A percentile compares a stretch with the other conserved stretches of the same genome.
These are phyloP conservation scores for Tanypteryx hageni DNA, from an alignment of 2,888 invertebrate genomes.

Conservation along the genomic window DNA sequence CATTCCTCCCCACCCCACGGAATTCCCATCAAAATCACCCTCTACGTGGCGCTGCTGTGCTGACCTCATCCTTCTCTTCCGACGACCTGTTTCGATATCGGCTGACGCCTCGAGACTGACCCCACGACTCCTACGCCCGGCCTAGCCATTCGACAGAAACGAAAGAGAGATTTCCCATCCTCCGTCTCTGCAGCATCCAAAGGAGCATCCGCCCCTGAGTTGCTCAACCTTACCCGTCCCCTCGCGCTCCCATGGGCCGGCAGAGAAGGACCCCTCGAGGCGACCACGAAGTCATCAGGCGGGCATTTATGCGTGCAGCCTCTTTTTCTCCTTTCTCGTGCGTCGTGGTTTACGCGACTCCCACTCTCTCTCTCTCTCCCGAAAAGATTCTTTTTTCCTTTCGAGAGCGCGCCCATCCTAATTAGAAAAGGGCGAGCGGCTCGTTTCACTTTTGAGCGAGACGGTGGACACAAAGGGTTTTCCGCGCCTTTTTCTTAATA, in stretches of 20 bases:
- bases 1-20: not conserved
- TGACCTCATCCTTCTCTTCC: conserved; percentile 48
- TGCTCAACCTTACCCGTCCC: not conserved
- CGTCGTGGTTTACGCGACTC: conserved; percentile 6
- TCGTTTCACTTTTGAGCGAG: too few species aligned
- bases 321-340: conserved; percentile 22
- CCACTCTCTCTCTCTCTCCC: not conserved
- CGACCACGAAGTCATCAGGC: conserved; percentile 35
- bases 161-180: conserved; percentile 48
- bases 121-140: conserved; percentile 56
- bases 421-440: too few species aligned
- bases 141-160: not conserved
- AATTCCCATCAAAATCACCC: conserved; percentile 10
- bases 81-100: conserved; percentile 59
- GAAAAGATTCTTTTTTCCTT: not conserved
- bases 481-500: not conserved
- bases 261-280: conserved; percentile 19
- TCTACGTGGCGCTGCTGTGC: conserved; percentile 31
- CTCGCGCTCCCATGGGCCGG: not conserved
- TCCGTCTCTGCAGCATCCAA: not conserved
- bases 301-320: conserved; percentile 29
- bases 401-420: not conserved
- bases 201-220: conserved; percentile 55
- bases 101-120: conserved; percentile 61
- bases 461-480: not conserved